A percentile compares a stretch with the other conserved stretches of the same genome.
Evolutionary conservation across 2,888 invertebrate genomes (phyloP).

Genomic region (Platycheirus rosarum): DNA sequence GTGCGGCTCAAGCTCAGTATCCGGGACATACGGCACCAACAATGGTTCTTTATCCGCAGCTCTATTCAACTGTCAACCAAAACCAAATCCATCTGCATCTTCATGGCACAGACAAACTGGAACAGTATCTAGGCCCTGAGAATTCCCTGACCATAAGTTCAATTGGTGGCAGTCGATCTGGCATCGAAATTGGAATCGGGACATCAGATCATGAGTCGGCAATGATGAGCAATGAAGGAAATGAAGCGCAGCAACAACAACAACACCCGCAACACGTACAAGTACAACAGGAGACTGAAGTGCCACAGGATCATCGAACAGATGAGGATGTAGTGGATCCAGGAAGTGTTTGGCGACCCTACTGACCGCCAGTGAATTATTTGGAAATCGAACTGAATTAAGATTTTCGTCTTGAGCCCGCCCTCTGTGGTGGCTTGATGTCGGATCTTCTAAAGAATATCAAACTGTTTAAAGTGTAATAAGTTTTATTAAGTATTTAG

Average conservation of each 20-base stretch:
- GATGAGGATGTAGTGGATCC: conserved; percentile 82
- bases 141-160: conserved; percentile 85
- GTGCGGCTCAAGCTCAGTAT: conserved; percentile 80
- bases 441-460: conserved; percentile 18
- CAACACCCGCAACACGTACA: conserved; percentile 81
- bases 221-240: conserved; percentile 67
- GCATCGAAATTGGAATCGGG: conserved; percentile 84
- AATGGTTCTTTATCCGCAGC: conserved; percentile 90
- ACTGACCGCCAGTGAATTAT: conserved; percentile 83
- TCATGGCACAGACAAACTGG: conserved; percentile 87
- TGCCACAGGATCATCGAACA: conserved; percentile 73
- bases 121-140: conserved; percentile 86
- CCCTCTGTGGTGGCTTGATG: no score
- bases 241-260: conserved; percentile 76
- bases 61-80: conserved; percentile 93
- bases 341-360: conserved; percentile 89
- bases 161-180: conserved; percentile 81
- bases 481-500: conserved; percentile 23
- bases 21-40: conserved; percentile 83
- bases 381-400: conserved; percentile 80
- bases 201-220: conserved; percentile 79
- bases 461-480: conserved; percentile 51
- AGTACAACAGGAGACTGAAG: conserved; percentile 71
- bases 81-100: conserved; percentile 93
- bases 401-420: conserved; percentile 14